Percentiles rank a stretch among this genome's conserved stretches.
These are phyloP conservation scores for Sula dactylatra DNA, from an alignment of 2,113 vertebrate genomes.

Conservation along the genomic window DNA sequence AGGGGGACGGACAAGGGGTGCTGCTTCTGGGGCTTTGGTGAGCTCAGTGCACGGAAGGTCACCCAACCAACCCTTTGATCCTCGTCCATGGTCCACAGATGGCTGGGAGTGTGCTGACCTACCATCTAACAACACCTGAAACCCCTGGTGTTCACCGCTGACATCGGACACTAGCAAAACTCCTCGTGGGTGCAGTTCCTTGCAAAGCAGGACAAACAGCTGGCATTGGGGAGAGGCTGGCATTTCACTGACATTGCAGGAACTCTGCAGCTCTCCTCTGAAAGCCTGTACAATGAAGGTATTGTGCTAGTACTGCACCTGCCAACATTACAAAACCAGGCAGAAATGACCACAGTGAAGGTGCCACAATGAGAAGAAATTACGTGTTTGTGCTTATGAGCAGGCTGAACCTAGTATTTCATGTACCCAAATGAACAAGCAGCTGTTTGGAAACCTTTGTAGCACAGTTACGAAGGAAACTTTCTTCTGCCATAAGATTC, in stretches of 20 bases:
- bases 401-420: constrained; percentile 22
- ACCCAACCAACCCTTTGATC: background rate
- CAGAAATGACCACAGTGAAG: background rate
- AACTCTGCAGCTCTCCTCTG: background rate
- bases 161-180: background rate
- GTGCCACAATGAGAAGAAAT: background rate
- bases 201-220: background rate
- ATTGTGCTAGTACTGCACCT: background rate
- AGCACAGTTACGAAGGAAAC: background rate
- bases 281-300: background rate
- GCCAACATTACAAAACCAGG: background rate
- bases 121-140: background rate
- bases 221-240: rapidly evolving
- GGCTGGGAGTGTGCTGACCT: background rate
- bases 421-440: background rate
- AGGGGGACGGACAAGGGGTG: rapidly evolving
- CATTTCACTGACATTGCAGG: background rate
- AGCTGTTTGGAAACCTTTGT: background rate
- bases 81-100: rapidly evolving
- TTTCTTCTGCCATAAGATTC: background rate
- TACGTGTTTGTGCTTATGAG: background rate
- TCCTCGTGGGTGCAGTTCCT: background rate
- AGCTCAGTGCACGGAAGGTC: background rate
- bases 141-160: background rate
- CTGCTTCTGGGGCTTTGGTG: background rate